Percentiles rank a stretch among this genome's conserved stretches.
Evolutionary conservation across 2,888 invertebrate genomes (phyloP).

Genomic region (Lasioglossum villosulum): DNA sequence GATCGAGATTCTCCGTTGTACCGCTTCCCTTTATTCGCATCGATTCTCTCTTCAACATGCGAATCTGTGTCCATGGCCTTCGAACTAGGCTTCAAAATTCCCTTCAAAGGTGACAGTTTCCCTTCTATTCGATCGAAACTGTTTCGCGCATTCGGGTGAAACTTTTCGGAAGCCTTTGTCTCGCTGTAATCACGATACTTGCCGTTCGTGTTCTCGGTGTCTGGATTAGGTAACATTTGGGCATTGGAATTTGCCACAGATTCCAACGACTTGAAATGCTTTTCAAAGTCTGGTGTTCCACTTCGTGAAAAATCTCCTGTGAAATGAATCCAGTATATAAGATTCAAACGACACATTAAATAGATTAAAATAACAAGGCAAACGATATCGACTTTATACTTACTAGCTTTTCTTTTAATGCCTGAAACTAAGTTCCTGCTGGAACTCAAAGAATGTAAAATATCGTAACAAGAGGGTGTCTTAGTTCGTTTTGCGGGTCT

Average conservation of each 20-base stretch:
- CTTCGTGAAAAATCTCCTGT: conserved; percentile 78
- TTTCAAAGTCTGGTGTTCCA: conserved; percentile 80
- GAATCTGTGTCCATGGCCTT: background rate
- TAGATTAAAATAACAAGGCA: background rate
- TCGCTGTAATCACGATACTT: background rate
- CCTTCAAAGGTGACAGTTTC: conserved; percentile 45
- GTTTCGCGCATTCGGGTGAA: background rate
- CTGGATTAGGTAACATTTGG: conserved; percentile 19
- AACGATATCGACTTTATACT: conserved; percentile 44
- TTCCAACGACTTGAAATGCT: conserved; percentile 81
- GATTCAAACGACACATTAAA: background rate
- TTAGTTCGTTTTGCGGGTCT: conserved; percentile 81
- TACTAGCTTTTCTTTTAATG: conserved; percentile 82
- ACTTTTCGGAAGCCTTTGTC: background rate
- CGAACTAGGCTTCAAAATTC: conserved; percentile 55
- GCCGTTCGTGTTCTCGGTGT: background rate
- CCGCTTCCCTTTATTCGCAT: background rate
- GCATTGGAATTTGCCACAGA: conserved; percentile 33
- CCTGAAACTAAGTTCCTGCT: conserved; percentile 79
- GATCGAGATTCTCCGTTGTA: background rate
- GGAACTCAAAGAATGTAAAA: conserved; percentile 81
- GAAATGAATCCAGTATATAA: background rate
- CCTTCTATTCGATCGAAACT: conserved; percentile 23
- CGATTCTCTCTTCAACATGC: background rate
- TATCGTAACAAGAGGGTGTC: conserved; percentile 81